Conservation (phyloP, 2,113 vertebrate species). For the Tapirus terrestris region DNA sequence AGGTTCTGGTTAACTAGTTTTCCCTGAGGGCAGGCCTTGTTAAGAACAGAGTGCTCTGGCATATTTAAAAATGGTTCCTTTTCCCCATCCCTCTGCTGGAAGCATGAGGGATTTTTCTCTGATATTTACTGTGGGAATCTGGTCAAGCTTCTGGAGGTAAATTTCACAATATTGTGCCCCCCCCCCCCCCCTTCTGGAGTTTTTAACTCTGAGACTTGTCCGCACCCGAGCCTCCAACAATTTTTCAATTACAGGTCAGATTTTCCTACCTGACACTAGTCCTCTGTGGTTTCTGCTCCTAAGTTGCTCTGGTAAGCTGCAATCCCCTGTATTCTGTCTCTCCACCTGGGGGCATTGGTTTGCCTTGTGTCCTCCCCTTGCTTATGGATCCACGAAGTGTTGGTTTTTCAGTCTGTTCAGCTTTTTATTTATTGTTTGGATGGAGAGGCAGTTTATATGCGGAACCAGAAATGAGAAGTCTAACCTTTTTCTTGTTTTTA, state of each 20-base stretch:
- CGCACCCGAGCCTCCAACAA: not conserved
- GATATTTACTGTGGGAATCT: not conserved
- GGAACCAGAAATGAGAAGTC: not conserved
- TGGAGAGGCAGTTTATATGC: not conserved
- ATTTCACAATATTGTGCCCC: not conserved
- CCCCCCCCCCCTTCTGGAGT: not conserved
- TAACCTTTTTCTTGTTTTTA: not conserved
- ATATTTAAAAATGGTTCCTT: not conserved
- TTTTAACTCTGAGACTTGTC: not conserved
- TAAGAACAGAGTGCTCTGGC: not conserved
- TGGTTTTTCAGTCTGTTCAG: not conserved
- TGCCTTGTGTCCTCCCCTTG: not conserved
- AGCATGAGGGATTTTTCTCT: not conserved
- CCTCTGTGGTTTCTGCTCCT: not conserved
- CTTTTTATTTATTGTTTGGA: not conserved
- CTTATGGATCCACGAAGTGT: not conserved
- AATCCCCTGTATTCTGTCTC: not conserved
- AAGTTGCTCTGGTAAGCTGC: not conserved
- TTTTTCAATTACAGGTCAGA: not conserved
- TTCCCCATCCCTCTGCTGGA: not conserved
- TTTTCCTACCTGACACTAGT: not conserved
- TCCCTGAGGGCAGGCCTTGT: not conserved
- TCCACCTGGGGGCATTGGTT: not conserved
- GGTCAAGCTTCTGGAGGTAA: not conserved
- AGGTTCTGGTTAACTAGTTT: not conserved